A percentile compares a stretch with the other conserved stretches of the same genome.
Evolutionary conservation across 2,888 invertebrate species (phyloP).

Genomic region (Cephus pygmeus): DNA sequence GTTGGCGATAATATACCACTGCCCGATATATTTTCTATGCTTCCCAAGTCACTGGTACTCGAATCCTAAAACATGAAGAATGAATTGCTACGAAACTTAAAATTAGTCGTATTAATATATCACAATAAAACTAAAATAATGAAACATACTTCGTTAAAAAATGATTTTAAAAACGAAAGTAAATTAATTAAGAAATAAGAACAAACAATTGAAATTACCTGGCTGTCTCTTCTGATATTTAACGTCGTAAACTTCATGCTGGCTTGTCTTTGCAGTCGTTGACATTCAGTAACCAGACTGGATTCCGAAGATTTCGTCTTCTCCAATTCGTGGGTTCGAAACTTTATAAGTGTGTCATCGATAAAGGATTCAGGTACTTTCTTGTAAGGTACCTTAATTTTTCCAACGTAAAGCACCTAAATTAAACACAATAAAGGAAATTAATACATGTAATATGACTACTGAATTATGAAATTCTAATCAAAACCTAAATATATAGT

Average conservation of each 20-base stretch:
- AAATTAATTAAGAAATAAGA: not conserved
- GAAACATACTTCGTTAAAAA: not conserved
- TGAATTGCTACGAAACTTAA: not conserved
- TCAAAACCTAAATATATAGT: not conserved
- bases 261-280: conserved; percentile 55
- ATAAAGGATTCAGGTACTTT: conserved; percentile 90
- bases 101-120: not conserved
- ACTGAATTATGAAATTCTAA: not conserved
- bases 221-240: conserved; percentile 54
- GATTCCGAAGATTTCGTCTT: conserved; percentile 71
- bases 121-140: not conserved
- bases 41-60: conserved; percentile 55
- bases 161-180: not conserved
- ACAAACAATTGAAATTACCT: conserved; percentile 40
- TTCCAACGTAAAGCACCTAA: conserved; percentile 90
- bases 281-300: conserved; percentile 67
- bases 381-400: conserved; percentile 87
- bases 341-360: conserved; percentile 89
- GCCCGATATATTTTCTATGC: conserved; percentile 59
- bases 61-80: conserved; percentile 48
- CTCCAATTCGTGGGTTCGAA: conserved; percentile 82
- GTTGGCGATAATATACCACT: conserved; percentile 61
- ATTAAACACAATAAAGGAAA: conserved; percentile 30
- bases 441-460: not conserved
- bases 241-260: conserved; percentile 38